Percentiles rank a stretch among this genome's conserved stretches.
These are phyloP conservation scores for Intellagama lesueurii DNA, from an alignment of 2,797 vertebrate species.

Conservation along the genomic window DNA sequence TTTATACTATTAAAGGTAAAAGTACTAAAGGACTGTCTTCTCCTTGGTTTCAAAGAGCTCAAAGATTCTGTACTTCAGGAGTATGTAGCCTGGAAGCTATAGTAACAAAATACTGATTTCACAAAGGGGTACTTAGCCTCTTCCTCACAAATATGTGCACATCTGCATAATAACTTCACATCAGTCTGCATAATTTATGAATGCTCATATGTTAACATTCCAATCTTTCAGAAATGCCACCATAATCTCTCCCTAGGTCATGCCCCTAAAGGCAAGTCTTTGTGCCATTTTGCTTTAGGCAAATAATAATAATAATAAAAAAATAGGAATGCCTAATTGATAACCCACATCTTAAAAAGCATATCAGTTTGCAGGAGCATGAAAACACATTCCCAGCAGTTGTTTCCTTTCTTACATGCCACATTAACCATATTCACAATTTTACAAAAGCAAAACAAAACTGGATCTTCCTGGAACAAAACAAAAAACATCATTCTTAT, in stretches of 20 bases:
- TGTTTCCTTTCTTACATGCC: not conserved
- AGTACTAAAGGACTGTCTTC: not conserved
- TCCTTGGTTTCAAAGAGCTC: not conserved
- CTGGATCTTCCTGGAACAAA: not conserved
- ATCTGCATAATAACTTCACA: not conserved
- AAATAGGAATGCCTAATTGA: not conserved
- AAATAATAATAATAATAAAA: not conserved
- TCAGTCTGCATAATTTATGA: not conserved
- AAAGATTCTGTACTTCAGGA: not conserved
- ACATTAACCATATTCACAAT: not conserved
- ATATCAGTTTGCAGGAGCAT: not conserved
- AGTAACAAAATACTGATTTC: not conserved
- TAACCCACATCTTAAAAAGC: not conserved
- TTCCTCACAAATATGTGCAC: not conserved
- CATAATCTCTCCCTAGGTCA: not conserved
- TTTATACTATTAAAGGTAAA: not conserved
- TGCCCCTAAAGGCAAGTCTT: not conserved
- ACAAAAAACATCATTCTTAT: not conserved
- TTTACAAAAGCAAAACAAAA: not conserved
- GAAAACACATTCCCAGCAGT: conserved; percentile 5
- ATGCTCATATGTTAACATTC: conserved; percentile 4
- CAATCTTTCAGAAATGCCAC: conserved; percentile 20
- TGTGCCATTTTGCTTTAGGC: not conserved
- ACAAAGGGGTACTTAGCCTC: not conserved
- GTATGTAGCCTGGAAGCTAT: not conserved